Conservation (phyloP, 2,888 invertebrate genomes). For the Ametastegia equiseti region DNA sequence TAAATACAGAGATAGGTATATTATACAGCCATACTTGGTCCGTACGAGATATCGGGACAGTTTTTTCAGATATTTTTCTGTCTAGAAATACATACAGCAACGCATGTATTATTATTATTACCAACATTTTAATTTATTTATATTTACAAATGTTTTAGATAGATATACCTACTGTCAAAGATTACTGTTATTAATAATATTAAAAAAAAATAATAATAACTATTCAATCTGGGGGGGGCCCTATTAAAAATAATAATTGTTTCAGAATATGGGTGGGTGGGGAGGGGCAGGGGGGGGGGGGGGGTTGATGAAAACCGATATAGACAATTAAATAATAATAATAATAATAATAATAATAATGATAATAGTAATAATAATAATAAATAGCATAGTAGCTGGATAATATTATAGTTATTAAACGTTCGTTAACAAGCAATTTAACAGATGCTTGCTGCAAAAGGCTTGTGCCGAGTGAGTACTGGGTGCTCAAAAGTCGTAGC, state of each 20-base stretch:
- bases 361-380: constrained; percentile 57
- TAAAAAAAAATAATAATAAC: too few species aligned
- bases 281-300: background rate
- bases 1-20: constrained; percentile 65
- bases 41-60: constrained; percentile 66
- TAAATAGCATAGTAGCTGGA: constrained; percentile 65
- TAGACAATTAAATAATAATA: constrained; percentile 45
- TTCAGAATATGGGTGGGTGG: background rate
- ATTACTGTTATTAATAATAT: constrained; percentile 57
- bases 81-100: constrained; percentile 68
- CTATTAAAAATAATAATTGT: constrained; percentile 42
- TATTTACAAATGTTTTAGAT: constrained; percentile 73
- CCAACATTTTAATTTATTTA: constrained; percentile 74
- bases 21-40: constrained; percentile 64
- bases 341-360: constrained; percentile 39
- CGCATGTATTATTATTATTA: constrained; percentile 69
- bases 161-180: constrained; percentile 69
- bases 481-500: constrained; percentile 52
- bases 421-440: constrained; percentile 64
- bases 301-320: constrained; percentile 25
- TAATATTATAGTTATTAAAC: constrained; percentile 61
- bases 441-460: constrained; percentile 62
- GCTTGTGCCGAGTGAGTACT: constrained; percentile 59
- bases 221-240: constrained; percentile 24
- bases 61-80: constrained; percentile 70